Evolutionary conservation across 35 echinoderm and acorn worm genomes (phyloP).

Genomic region (Diadema setosum): DNA sequence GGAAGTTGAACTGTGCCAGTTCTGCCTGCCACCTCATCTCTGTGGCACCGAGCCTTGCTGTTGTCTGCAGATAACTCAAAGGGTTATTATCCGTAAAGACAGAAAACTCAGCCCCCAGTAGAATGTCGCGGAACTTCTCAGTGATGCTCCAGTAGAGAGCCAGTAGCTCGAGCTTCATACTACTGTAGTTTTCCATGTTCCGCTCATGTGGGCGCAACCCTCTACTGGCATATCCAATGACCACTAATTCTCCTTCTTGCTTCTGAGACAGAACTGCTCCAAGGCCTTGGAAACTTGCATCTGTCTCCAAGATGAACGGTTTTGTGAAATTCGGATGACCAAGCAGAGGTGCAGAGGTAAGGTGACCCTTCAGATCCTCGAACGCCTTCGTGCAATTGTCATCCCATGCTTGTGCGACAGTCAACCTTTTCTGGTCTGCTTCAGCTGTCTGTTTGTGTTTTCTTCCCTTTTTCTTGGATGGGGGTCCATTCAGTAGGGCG

Average conservation of each 20-base stretch:
- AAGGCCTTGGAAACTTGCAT: constrained; percentile 41
- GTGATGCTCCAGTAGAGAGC: constrained; percentile 63
- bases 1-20: constrained; percentile 45
- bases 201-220: constrained; percentile 36
- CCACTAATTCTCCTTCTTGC: constrained; percentile 2
- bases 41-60: constrained; percentile 47
- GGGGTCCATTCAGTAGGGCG: background rate
- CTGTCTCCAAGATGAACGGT: constrained; percentile 62
- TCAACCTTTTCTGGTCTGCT: background rate
- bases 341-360: constrained; percentile 37
- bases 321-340: constrained; percentile 57
- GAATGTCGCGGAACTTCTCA: constrained; percentile 54
- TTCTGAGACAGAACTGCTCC: constrained; percentile 64
- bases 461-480: background rate
- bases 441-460: background rate
- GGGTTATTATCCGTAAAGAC: constrained; percentile 79
- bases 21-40: constrained; percentile 50
- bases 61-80: constrained; percentile 36
- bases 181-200: constrained; percentile 78
- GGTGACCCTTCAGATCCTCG: constrained; percentile 5
- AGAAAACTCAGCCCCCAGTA: constrained; percentile 39
- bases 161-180: constrained; percentile 59
- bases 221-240: constrained; percentile 28
- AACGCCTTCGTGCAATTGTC: constrained; percentile 35
- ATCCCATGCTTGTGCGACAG: background rate